Percentiles rank a stretch among this genome's conserved stretches.
phyloP scores from a whole-genome alignment of 1,140 invertebrate genomes.

The Brachionus calyciflorus region DNA sequence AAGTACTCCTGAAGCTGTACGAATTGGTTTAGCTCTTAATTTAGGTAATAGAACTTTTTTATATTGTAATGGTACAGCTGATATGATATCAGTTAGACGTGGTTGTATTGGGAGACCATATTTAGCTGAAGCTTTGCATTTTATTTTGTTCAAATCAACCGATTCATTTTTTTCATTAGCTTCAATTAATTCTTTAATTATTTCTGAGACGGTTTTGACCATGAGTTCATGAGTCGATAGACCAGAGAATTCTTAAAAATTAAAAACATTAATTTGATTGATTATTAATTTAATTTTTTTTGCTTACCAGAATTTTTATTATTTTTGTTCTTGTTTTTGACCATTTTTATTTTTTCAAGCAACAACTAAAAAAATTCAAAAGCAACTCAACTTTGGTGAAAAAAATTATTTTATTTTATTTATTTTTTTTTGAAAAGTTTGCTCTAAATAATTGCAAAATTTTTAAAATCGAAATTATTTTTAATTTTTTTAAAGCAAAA shows the following conservation, averaged over 20 bases:
- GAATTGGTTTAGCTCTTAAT: constrained; percentile 87
- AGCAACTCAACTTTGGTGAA: too few relatives aligned
- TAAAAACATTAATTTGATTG: not conserved
- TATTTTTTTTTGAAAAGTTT: too few relatives aligned
- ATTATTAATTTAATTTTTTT: too few relatives aligned
- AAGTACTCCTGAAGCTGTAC: constrained; percentile 90
- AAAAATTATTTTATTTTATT: too few relatives aligned
- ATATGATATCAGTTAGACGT: constrained; percentile 94
- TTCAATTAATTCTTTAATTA: constrained; percentile 82
- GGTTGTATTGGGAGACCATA: constrained; percentile 90
- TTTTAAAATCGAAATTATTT: too few relatives aligned
- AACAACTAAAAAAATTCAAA: too few relatives aligned
- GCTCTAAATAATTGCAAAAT: too few relatives aligned
- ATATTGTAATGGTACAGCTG: constrained; percentile 86
- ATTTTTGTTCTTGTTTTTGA: too few relatives aligned
- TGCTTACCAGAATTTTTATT: too few relatives aligned
- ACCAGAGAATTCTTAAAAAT: not conserved
- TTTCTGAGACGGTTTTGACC: constrained; percentile 67
- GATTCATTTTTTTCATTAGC: constrained; percentile 85
- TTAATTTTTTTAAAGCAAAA: too few relatives aligned
- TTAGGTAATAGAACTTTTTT: constrained; percentile 84
- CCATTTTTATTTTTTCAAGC: too few relatives aligned
- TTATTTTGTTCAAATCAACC: constrained; percentile 65
- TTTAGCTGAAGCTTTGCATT: constrained; percentile 84
- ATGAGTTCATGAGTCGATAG: constrained; percentile 40